phyloP scores from a whole-genome alignment of 2,797 vertebrate species.

The Anguilla obscura region DNA sequence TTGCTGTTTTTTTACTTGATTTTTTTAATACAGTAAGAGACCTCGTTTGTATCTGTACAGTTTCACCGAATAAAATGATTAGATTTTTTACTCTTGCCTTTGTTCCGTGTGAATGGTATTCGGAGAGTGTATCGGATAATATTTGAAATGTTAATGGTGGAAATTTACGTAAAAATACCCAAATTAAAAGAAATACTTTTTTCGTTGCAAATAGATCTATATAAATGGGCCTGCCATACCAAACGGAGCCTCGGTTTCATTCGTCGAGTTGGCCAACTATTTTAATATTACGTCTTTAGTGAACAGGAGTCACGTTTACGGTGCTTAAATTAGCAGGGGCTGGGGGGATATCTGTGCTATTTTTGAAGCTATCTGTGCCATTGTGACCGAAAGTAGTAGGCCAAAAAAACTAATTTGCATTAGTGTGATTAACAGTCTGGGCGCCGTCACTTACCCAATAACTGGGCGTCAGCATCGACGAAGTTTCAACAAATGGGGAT shows the following conservation, averaged over 20 bases:
- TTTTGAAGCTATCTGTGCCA: neutral
- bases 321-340: neutral
- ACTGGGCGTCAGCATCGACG: neutral
- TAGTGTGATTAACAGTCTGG: neutral
- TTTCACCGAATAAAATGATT: slow-evolving; percentile 67
- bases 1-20: slow-evolving; percentile 72
- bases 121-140: neutral
- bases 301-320: neutral
- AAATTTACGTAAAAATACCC: neutral
- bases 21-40: slow-evolving; percentile 42
- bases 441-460: neutral
- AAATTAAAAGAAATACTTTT: neutral
- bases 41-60: slow-evolving; percentile 56
- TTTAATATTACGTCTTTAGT: neutral
- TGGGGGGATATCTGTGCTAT: neutral
- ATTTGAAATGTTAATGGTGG: neutral
- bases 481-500: neutral
- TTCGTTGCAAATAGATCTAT: neutral
- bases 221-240: neutral
- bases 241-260: neutral
- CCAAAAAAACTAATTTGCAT: neutral
- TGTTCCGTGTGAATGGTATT: slow-evolving; percentile 21
- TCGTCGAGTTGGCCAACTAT: neutral
- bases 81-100: slow-evolving; percentile 50
- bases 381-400: neutral